Percentiles rank a stretch among this genome's conserved stretches.
phyloP scores from a whole-genome alignment of 1,140 invertebrate species.

The Scaptomyza montana region DNA sequence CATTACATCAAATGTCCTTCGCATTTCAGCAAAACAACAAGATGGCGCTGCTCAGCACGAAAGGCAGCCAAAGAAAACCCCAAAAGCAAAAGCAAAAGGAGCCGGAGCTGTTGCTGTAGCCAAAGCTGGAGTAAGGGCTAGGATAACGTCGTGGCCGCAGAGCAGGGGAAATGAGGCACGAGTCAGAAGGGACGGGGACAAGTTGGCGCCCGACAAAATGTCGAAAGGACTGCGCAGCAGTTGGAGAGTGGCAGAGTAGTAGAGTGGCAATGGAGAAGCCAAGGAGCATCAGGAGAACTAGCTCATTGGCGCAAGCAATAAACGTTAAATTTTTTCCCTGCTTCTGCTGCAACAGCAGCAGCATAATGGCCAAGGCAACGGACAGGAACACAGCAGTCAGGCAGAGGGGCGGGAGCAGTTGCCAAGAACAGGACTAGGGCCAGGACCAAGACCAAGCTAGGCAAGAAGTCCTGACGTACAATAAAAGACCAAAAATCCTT shows the following conservation, averaged over 20 bases:
- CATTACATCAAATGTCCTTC: slow-evolving; percentile 82
- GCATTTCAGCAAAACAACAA: slow-evolving; percentile 82
- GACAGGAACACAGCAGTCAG: slow-evolving; percentile 30
- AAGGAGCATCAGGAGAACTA: slow-evolving; percentile 52
- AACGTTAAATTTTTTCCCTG: slow-evolving; percentile 78
- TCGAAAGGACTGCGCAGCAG: slow-evolving; percentile 62
- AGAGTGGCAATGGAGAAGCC: neutral
- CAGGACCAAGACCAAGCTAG: slow-evolving; percentile 2
- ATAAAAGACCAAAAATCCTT: slow-evolving; percentile 82
- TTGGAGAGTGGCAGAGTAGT: neutral
- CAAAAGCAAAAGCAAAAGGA: slow-evolving; percentile 63
- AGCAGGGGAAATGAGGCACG: neutral
- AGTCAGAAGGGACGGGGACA: slow-evolving; percentile 46
- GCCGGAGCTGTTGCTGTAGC: slow-evolving; percentile 11
- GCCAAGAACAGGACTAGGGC: slow-evolving; percentile 14
- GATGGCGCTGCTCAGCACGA: slow-evolving; percentile 71
- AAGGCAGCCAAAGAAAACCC: slow-evolving; percentile 71
- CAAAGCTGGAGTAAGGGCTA: slow-evolving; percentile 5
- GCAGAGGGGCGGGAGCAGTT: slow-evolving; percentile 5
- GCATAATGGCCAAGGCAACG: slow-evolving; percentile 61
- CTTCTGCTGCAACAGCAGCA: slow-evolving; percentile 62
- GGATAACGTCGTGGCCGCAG: slow-evolving; percentile 53
- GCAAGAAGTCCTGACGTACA: slow-evolving; percentile 73
- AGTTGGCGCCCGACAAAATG: slow-evolving; percentile 74
- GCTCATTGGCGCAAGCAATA: slow-evolving; percentile 82